phyloP scores from a whole-genome alignment of 30 jellyfish, hydroid and myxozoan species.

The Hydractinia symbiolongicarpus region DNA sequence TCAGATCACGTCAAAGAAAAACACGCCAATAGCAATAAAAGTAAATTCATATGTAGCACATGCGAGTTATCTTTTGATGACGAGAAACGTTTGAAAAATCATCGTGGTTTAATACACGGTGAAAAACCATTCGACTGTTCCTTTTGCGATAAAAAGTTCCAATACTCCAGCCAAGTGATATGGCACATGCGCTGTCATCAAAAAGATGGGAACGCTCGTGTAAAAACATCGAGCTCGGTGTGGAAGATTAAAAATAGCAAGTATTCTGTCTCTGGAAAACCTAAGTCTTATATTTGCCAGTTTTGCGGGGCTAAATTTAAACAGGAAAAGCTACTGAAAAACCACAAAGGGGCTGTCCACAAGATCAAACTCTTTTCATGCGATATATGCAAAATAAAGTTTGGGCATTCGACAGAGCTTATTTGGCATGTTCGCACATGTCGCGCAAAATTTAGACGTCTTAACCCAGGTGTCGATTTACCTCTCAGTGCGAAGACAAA shows the following conservation, averaged over 20 bases:
- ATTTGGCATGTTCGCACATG: constrained; percentile 50
- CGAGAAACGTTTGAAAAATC: constrained; percentile 56
- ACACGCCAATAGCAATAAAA: not conserved
- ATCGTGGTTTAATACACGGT: constrained; percentile 63
- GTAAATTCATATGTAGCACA: not conserved
- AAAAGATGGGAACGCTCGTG: not conserved
- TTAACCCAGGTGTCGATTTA: constrained; percentile 17
- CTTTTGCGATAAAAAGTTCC: constrained; percentile 45
- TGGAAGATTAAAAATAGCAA: constrained; percentile 23
- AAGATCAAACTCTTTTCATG: constrained; percentile 68
- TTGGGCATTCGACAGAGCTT: constrained; percentile 62
- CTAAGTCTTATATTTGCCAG: constrained; percentile 4
- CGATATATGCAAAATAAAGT: constrained; percentile 48
- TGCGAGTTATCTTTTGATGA: constrained; percentile 29
- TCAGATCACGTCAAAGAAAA: not conserved
- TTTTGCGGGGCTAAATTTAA: constrained; percentile 57
- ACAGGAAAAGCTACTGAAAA: constrained; percentile 63
- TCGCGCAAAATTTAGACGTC: constrained; percentile 22
- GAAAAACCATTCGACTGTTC: constrained; percentile 56
- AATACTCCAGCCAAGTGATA: constrained; percentile 58
- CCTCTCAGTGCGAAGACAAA: constrained; percentile 29
- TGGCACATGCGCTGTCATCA: constrained; percentile 71
- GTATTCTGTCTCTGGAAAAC: not conserved
- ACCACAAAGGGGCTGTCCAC: constrained; percentile 70
- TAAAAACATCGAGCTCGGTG: constrained; percentile 4